phyloP scores from a whole-genome alignment of 2,888 invertebrate species.

The Stegana nigrithorax region DNA sequence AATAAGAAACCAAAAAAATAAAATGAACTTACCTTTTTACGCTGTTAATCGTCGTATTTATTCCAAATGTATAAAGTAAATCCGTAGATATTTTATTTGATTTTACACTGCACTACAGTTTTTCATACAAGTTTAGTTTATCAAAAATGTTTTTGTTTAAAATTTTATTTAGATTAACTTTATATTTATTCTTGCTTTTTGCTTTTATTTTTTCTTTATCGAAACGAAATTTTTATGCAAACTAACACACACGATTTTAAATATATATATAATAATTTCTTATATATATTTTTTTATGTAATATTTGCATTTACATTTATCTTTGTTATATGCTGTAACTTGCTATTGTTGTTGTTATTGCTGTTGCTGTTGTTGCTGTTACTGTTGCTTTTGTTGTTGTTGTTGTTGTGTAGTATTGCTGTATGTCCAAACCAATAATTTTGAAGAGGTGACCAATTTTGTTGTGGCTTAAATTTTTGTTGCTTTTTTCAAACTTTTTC shows the following conservation, averaged over 20 bases:
- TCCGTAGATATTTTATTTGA: not conserved
- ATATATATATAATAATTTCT: constrained; percentile 37
- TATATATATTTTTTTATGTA: constrained; percentile 18
- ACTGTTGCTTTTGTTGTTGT: constrained; percentile 39
- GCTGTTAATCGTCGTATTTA: not conserved
- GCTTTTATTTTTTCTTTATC: constrained; percentile 45
- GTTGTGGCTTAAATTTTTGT: constrained; percentile 62
- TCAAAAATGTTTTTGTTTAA: constrained; percentile 43
- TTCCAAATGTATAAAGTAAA: not conserved
- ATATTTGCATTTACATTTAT: constrained; percentile 34
- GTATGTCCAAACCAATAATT: constrained; percentile 68
- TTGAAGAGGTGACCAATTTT: constrained; percentile 67
- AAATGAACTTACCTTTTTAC: constrained; percentile 46
- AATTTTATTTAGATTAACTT: constrained; percentile 29
- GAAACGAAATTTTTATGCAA: constrained; percentile 48
- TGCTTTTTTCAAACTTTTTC: constrained; percentile 39
- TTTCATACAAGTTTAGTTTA: constrained; percentile 19
- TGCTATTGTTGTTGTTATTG: constrained; percentile 36
- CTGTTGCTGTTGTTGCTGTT: constrained; percentile 35
- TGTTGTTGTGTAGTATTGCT: constrained; percentile 62
- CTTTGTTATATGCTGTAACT: constrained; percentile 41
- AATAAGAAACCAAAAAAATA: no score
- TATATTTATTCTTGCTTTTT: constrained; percentile 20
- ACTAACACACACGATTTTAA: constrained; percentile 14
- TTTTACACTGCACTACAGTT: constrained; percentile 24